Percentiles rank a stretch among this genome's conserved stretches.
These are phyloP conservation scores for Helicoverpa armigera DNA, from an alignment of 1,140 invertebrate species.

Conservation along the genomic window DNA sequence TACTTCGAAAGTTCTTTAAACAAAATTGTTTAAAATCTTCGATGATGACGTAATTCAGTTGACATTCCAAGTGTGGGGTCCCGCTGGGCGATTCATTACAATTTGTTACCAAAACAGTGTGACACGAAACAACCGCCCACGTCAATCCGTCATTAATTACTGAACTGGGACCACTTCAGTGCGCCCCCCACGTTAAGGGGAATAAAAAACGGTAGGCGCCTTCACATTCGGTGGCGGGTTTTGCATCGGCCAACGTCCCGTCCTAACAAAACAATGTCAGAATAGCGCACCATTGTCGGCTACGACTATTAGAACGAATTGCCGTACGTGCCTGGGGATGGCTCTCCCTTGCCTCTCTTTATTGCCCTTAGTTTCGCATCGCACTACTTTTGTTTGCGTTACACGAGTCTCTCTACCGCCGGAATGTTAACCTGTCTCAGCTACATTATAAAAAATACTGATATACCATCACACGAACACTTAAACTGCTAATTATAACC, in stretches of 20 bases:
- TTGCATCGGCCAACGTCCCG: conserved; percentile 72
- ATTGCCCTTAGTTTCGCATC: conserved; percentile 72
- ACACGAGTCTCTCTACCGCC: conserved; percentile 60
- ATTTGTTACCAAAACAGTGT: conserved; percentile 84
- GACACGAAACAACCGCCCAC: conserved; percentile 74
- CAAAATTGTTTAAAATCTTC: conserved; percentile 11
- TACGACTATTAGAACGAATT: conserved; percentile 79
- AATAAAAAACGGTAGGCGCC: conserved; percentile 71
- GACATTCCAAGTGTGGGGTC: conserved; percentile 80
- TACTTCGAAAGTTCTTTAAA: conserved; percentile 12
- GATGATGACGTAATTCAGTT: conserved; percentile 72
- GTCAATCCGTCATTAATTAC: conserved; percentile 82
- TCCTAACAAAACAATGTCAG: conserved; percentile 81
- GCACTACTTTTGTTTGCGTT: conserved; percentile 74
- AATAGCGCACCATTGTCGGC: conserved; percentile 72
- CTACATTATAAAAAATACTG: conserved; percentile 51
- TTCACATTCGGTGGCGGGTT: conserved; percentile 61
- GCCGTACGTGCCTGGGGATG: conserved; percentile 73
- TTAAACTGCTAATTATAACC: conserved; percentile 60
- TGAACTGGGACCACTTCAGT: conserved; percentile 73
- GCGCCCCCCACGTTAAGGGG: conserved; percentile 73
- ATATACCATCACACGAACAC: conserved; percentile 50
- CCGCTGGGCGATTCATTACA: conserved; percentile 76
- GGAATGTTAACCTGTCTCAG: conserved; percentile 67
- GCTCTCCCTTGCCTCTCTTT: conserved; percentile 65